Conservation (phyloP, 2,797 vertebrate genomes). For the Naso thynnoides region DNA sequence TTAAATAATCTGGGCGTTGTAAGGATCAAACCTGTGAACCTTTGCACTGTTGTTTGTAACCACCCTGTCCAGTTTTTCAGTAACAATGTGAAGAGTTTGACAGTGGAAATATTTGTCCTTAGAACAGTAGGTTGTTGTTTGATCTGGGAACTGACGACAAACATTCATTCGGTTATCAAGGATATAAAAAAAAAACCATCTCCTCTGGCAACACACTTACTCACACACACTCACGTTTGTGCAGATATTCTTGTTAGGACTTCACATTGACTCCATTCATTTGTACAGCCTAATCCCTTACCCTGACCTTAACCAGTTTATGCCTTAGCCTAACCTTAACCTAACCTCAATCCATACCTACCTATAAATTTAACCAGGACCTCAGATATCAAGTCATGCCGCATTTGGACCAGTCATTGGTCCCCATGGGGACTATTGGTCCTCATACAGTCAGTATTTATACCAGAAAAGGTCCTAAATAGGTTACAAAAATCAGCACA, state of each 20-base stretch:
- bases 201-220: constrained; percentile 26
- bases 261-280: no score
- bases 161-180: constrained; percentile 38
- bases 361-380: no score
- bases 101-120: constrained; percentile 18
- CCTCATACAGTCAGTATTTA: no score
- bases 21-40: constrained; percentile 19
- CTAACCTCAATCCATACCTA: no score
- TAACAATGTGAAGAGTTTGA: constrained; percentile 14
- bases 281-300: no score
- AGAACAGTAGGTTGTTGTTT: constrained; percentile 35
- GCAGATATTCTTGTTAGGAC: no score
- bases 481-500: constrained; percentile 30
- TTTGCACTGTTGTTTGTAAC: constrained; percentile 7
- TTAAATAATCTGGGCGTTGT: constrained; percentile 11
- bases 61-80: constrained; percentile 2
- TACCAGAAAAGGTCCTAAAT: no score
- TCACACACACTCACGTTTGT: constrained; percentile 50
- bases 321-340: no score
- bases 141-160: constrained; percentile 36
- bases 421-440: no score
- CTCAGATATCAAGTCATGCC: no score
- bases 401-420: no score
- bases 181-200: constrained; percentile 16
- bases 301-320: no score